Conservation (phyloP, 2,888 invertebrate genomes). For the Coecobrya sp. region DNA sequence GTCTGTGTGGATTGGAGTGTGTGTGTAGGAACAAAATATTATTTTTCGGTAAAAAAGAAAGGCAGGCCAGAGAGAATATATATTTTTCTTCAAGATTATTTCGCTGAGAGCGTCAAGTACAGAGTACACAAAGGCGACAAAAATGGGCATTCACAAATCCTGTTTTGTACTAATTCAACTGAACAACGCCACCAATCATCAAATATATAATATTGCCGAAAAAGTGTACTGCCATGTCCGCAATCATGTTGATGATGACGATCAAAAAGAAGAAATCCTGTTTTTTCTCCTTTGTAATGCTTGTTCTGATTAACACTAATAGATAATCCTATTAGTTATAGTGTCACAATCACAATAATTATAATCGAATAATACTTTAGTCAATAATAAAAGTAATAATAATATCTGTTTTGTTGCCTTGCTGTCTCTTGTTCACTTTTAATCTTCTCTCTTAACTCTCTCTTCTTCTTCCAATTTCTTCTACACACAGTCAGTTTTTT, state of each 20-base stretch:
- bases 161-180: constrained; percentile 51
- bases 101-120: background rate
- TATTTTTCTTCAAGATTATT: too few species aligned
- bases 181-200: constrained; percentile 36
- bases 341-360: background rate
- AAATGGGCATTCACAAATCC: constrained; percentile 70
- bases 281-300: background rate
- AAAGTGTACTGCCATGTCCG: background rate
- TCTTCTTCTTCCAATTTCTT: background rate
- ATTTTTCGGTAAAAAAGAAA: constrained; percentile 15
- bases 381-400: background rate
- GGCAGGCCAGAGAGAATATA: background rate
- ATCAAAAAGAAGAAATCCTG: background rate
- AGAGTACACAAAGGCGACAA: constrained; percentile 48
- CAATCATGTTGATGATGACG: background rate
- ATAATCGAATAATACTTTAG: constrained; percentile 1
- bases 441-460: background rate
- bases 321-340: constrained; percentile 44
- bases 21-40: background rate
- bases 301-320: constrained; percentile 43
- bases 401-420: background rate
- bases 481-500: too few species aligned
- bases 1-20: background rate
- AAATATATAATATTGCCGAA: background rate
- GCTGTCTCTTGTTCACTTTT: background rate